Percentiles rank a stretch among this genome's conserved stretches.
Evolutionary conservation across 2,888 invertebrate genomes (phyloP).

Genomic region (Diarsia rubi): DNA sequence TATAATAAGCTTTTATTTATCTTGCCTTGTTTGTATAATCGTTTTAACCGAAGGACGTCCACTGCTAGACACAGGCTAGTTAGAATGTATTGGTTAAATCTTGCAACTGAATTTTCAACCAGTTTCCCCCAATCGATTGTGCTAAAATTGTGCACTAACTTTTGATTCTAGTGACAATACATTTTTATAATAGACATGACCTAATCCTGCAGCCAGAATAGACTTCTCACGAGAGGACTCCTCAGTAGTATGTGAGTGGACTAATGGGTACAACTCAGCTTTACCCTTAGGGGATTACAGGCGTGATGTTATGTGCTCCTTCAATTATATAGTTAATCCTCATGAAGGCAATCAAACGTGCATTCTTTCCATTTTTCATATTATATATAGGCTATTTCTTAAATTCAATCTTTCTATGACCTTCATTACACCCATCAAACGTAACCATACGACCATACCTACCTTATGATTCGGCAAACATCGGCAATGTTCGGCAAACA

Average conservation of each 20-base stretch:
- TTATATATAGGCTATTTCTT: not conserved
- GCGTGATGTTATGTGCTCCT: not conserved
- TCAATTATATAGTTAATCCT: not conserved
- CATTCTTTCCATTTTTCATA: not conserved
- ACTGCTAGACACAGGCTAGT: not conserved
- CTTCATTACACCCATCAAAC: not conserved
- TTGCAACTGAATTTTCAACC: not conserved
- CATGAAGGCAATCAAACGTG: not conserved
- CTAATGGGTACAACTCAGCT: too few species aligned
- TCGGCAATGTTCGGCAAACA: constrained; percentile 50
- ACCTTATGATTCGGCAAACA: constrained; percentile 26
- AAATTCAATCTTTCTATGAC: not conserved
- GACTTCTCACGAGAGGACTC: not conserved
- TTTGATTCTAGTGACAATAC: too few species aligned
- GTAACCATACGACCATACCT: not conserved
- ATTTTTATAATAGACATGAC: too few species aligned
- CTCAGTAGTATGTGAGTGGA: too few species aligned
- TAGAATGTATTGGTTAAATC: not conserved
- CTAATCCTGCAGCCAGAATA: too few species aligned
- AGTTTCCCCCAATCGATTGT: not conserved
- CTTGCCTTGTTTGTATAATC: not conserved
- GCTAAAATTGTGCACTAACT: not conserved
- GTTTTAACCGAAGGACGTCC: too few species aligned
- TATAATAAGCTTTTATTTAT: not conserved
- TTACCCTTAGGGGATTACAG: too few species aligned